These are phyloP conservation scores for Melanotaenia trifasciata DNA, from an alignment of 2,797 vertebrate species.

Conservation along the genomic window DNA sequence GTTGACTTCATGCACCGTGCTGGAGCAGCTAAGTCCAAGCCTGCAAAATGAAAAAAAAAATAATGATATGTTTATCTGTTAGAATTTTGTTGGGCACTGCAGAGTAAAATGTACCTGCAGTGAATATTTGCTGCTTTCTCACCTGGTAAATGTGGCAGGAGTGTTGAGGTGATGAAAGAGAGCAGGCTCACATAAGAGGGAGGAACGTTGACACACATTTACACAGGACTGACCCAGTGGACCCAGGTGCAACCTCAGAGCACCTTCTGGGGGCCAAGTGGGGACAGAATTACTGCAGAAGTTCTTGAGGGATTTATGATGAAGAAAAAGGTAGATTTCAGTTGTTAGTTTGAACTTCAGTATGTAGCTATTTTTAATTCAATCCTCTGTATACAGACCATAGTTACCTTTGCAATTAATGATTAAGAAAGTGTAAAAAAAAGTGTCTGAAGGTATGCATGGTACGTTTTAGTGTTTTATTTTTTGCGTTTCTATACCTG, in stretches of 20 bases:
- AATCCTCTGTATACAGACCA: background rate
- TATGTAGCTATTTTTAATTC: background rate
- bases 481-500: conserved; percentile 66
- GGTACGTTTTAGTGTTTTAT: background rate
- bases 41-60: conserved; percentile 51
- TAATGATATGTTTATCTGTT: background rate
- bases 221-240: conserved; percentile 76
- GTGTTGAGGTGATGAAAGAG: conserved; percentile 79
- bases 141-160: conserved; percentile 73
- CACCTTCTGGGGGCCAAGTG: conserved; percentile 72
- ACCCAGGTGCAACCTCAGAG: conserved; percentile 67
- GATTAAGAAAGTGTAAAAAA: background rate
- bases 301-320: conserved; percentile 51
- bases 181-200: conserved; percentile 77
- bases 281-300: conserved; percentile 71
- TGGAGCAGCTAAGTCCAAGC: conserved; percentile 73
- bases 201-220: conserved; percentile 67
- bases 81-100: background rate
- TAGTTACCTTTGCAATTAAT: background rate
- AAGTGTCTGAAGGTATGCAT: background rate
- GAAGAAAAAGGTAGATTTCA: background rate
- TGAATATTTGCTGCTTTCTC: conserved; percentile 24
- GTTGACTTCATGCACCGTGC: conserved; percentile 61
- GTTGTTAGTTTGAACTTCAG: background rate
- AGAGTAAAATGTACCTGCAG: background rate